Conservation (phyloP, 1,140 invertebrate species). For the Drosophila pachea region DNA sequence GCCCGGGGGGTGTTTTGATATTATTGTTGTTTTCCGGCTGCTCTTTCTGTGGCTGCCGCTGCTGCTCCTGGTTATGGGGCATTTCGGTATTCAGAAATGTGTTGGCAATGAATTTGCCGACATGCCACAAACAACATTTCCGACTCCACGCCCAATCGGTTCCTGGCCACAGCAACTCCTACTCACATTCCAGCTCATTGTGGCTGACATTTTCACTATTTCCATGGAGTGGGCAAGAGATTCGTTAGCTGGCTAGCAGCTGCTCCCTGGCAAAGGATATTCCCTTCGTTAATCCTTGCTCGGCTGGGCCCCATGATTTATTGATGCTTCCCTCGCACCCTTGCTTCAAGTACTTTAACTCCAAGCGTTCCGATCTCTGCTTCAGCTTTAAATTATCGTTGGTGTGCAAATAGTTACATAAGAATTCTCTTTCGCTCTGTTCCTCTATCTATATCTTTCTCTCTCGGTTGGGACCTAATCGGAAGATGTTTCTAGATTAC, state of each 20-base stretch:
- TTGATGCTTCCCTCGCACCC: slow-evolving; percentile 41
- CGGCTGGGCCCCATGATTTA: slow-evolving; percentile 55
- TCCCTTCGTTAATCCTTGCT: slow-evolving; percentile 52
- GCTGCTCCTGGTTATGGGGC: slow-evolving; percentile 21
- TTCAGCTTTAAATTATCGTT: too few relatives aligned
- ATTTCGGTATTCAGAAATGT: slow-evolving; percentile 49
- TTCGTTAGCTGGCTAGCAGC: slow-evolving; percentile 45
- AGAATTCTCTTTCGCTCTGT: too few relatives aligned
- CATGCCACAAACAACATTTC: slow-evolving; percentile 57
- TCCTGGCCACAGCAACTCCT: slow-evolving; percentile 11
- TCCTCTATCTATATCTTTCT: too few relatives aligned
- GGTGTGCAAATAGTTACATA: too few relatives aligned
- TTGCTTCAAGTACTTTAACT: background rate
- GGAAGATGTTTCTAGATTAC: too few relatives aligned
- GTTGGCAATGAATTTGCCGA: slow-evolving; percentile 68
- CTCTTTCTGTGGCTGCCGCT: slow-evolving; percentile 16
- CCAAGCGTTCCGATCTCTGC: too few relatives aligned
- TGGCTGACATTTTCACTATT: slow-evolving; percentile 61
- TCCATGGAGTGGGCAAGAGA: slow-evolving; percentile 40
- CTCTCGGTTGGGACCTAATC: too few relatives aligned
- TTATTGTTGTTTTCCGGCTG: slow-evolving; percentile 42
- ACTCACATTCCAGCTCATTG: slow-evolving; percentile 37
- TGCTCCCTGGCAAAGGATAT: slow-evolving; percentile 48
- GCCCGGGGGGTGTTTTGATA: slow-evolving; percentile 59
- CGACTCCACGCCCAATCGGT: slow-evolving; percentile 19